These are phyloP conservation scores for Horisme vitalbata DNA, from an alignment of 2,888 invertebrate species.

Conservation along the genomic window DNA sequence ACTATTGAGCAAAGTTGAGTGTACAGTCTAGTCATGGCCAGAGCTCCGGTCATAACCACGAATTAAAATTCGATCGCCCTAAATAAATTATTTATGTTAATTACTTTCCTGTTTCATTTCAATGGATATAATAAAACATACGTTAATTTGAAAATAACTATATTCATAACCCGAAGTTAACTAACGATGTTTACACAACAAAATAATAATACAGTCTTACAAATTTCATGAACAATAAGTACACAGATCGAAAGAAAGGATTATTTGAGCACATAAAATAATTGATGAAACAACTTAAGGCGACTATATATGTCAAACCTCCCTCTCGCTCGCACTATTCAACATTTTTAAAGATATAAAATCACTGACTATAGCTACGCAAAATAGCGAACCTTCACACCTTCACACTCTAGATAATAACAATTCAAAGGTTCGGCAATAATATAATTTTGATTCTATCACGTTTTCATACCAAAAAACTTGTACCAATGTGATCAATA, in stretches of 20 bases:
- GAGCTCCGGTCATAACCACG: conserved; percentile 72
- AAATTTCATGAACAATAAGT: conserved; percentile 80
- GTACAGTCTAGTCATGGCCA: conserved; percentile 81
- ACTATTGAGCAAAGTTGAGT: conserved; percentile 75
- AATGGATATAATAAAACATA: conserved; percentile 16
- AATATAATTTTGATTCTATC: too few species aligned
- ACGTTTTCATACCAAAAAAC: too few species aligned
- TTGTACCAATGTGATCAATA: too few species aligned
- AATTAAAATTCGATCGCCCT: conserved; percentile 69
- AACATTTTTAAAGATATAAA: too few species aligned
- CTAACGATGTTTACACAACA: conserved; percentile 78
- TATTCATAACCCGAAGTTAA: conserved; percentile 78
- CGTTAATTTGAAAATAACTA: conserved; percentile 54
- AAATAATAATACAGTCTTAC: conserved; percentile 82
- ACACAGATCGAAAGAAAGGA: conserved; percentile 60
- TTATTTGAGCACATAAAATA: conserved; percentile 46
- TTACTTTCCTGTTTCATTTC: conserved; percentile 56
- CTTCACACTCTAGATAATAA: too few species aligned
- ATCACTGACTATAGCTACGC: too few species aligned
- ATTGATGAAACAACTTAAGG: too few species aligned
- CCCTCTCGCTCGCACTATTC: too few species aligned
- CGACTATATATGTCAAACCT: too few species aligned
- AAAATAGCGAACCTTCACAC: too few species aligned
- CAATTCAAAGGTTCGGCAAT: too few species aligned
- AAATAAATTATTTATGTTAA: conserved; percentile 81